Percentiles rank a stretch among this genome's conserved stretches.
Evolutionary conservation across 1,140 invertebrate genomes (phyloP).

Genomic region (Eciton burchellii): DNA sequence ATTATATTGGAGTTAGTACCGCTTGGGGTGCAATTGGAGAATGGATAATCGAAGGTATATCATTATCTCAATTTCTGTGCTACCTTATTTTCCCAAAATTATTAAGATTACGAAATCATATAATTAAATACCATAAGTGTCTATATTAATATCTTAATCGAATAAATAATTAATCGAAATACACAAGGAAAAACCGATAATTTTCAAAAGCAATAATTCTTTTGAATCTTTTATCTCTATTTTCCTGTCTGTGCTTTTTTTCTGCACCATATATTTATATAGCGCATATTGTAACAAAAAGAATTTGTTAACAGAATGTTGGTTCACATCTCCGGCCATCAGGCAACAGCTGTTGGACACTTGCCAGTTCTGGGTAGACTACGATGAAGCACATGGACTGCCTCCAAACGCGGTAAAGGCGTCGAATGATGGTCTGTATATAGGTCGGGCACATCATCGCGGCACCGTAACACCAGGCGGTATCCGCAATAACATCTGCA

Average conservation of each 20-base stretch:
- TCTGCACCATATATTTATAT: too few relatives aligned
- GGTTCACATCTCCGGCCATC: conserved; percentile 72
- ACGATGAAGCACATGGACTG: conserved; percentile 68
- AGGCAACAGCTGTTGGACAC: conserved; percentile 76
- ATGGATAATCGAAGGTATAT: conserved; percentile 76
- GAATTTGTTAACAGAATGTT: conserved; percentile 60
- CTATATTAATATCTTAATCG: background rate
- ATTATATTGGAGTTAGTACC: conserved; percentile 79
- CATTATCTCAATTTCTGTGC: background rate
- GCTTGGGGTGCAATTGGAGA: conserved; percentile 77
- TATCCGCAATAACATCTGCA: conserved; percentile 69
- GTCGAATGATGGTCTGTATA: conserved; percentile 74
- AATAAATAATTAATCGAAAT: conserved; percentile 3
- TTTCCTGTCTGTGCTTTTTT: too few relatives aligned
- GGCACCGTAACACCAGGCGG: conserved; percentile 75
- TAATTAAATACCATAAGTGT: background rate
- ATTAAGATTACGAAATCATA: background rate
- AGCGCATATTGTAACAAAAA: too few relatives aligned
- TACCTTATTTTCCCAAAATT: background rate
- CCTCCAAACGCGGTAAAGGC: conserved; percentile 74
- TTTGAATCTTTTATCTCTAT: too few relatives aligned
- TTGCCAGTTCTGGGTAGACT: conserved; percentile 76
- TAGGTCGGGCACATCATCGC: conserved; percentile 76
- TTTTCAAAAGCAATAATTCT: background rate
- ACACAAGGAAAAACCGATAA: background rate